phyloP scores from a whole-genome alignment of 2,888 invertebrate species.

The Scrobipalpa atriplicella region DNA sequence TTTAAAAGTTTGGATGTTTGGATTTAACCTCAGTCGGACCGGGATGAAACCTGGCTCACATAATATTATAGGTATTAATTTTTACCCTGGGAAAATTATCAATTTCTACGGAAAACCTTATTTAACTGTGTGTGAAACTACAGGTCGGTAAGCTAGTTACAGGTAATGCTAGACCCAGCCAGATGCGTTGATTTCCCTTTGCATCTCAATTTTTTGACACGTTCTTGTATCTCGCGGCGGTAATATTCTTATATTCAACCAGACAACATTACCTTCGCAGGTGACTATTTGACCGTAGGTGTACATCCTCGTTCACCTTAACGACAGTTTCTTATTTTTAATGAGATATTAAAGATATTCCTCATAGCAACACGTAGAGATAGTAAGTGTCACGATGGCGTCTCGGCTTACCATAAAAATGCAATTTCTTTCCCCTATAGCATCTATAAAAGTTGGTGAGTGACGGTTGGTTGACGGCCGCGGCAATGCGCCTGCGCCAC shows the following conservation, averaged over 20 bases:
- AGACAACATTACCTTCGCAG: background rate
- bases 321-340: background rate
- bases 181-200: background rate
- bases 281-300: slow-evolving; percentile 12
- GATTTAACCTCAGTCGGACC: too few species aligned
- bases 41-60: too few species aligned
- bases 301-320: slow-evolving; percentile 4
- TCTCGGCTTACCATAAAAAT: slow-evolving; percentile 20
- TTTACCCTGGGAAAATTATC: too few species aligned
- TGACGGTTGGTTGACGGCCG: slow-evolving; percentile 61
- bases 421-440: slow-evolving; percentile 24
- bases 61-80: too few species aligned
- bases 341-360: slow-evolving; percentile 8
- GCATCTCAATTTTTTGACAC: slow-evolving; percentile 15
- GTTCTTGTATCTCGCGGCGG: background rate
- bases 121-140: too few species aligned
- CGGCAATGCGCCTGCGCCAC: slow-evolving; percentile 51
- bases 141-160: background rate
- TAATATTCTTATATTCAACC: background rate
- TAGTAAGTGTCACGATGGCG: slow-evolving; percentile 19
- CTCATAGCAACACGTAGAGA: slow-evolving; percentile 14
- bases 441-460: slow-evolving; percentile 37
- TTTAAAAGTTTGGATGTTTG: too few species aligned
- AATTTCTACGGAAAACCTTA: too few species aligned
- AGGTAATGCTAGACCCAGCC: slow-evolving; percentile 4